A percentile compares a stretch with the other conserved stretches of the same genome.
Conservation (phyloP, 2,888 invertebrate genomes). For the Psococerastis gibbosa region DNA sequence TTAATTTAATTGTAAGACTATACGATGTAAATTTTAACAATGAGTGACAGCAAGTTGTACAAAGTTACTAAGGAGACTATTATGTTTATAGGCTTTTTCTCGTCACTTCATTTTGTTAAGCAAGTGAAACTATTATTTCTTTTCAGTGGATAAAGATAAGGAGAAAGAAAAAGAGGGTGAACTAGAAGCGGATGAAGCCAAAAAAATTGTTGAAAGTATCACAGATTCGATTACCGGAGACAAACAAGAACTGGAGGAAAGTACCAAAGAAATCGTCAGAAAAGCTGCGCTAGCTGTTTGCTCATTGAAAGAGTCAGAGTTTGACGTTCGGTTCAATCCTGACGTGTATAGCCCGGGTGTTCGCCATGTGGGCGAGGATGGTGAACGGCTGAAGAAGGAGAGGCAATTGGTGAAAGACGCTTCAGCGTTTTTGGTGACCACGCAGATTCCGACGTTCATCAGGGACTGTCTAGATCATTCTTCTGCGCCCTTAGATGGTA, state of each 20-base stretch:
- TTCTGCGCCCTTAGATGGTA: slow-evolving; percentile 88
- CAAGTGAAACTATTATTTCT: no score
- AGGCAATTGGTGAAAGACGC: slow-evolving; percentile 85
- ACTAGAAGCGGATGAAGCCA: slow-evolving; percentile 65
- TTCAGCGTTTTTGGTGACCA: slow-evolving; percentile 79
- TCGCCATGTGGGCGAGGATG: slow-evolving; percentile 52
- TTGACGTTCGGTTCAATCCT: slow-evolving; percentile 94
- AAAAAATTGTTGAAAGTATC: slow-evolving; percentile 78
- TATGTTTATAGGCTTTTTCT: no score
- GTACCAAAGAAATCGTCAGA: slow-evolving; percentile 70
- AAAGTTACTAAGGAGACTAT: no score
- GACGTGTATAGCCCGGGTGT: slow-evolving; percentile 95
- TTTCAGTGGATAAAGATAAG: slow-evolving; percentile 10
- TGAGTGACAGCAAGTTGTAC: no score
- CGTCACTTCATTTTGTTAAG: no score
- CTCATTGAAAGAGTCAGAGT: slow-evolving; percentile 86
- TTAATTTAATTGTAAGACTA: no score
- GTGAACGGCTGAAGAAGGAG: slow-evolving; percentile 57
- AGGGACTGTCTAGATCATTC: slow-evolving; percentile 81
- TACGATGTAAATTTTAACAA: no score
- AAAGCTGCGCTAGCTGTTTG: slow-evolving; percentile 83
- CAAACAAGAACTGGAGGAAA: slow-evolving; percentile 65
- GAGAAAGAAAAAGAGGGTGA: slow-evolving; percentile 22
- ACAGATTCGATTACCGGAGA: slow-evolving; percentile 62
- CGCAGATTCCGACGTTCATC: slow-evolving; percentile 88